These are phyloP conservation scores for Alexandromys fortis DNA, from an alignment of 2,113 vertebrate genomes.

Conservation along the genomic window DNA sequence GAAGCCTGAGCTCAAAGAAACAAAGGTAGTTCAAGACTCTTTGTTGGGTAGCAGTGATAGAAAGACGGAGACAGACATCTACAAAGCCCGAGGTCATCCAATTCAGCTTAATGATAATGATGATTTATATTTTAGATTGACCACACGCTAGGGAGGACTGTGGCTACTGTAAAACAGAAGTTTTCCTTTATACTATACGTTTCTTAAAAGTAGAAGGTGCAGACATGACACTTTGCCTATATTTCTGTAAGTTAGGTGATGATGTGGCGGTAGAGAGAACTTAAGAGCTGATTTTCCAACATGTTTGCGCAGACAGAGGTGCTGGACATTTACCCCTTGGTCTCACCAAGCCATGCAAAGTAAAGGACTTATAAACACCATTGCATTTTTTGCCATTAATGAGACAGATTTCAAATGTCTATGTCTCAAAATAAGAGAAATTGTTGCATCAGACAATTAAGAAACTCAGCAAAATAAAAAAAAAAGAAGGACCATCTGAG, in stretches of 20 bases:
- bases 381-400: neutral
- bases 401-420: neutral
- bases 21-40: fast-evolving
- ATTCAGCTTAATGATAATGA: fast-evolving
- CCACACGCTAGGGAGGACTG: too few relatives aligned
- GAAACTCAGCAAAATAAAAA: slow-evolving; percentile 39
- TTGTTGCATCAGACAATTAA: slow-evolving; percentile 3
- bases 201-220: neutral
- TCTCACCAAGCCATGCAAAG: neutral
- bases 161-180: neutral
- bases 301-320: neutral
- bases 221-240: too few relatives aligned
- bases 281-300: neutral
- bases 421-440: neutral
- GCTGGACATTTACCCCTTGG: too few relatives aligned
- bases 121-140: neutral
- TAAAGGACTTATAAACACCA: neutral
- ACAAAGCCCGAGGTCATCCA: fast-evolving
- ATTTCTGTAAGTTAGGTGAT: neutral
- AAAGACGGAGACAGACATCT: neutral
- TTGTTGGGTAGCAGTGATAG: fast-evolving
- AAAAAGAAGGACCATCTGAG: neutral
- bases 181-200: neutral
- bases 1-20: neutral
- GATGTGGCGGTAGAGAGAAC: neutral